Base-by-base conservation (phyloP, 2,888 invertebrate genomes). In the Fabriciana adippe region DNA sequence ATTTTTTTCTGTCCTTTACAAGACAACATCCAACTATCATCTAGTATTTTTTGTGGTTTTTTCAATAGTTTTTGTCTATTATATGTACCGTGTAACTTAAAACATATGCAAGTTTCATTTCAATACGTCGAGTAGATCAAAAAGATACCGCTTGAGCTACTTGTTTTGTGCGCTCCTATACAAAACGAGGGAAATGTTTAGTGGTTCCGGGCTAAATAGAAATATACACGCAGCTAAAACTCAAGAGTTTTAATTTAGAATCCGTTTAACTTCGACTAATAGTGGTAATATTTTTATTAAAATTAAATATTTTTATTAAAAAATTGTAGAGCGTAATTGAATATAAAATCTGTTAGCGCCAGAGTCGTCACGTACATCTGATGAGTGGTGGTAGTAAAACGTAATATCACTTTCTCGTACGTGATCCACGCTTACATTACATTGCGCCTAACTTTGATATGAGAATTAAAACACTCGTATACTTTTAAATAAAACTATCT, bases 321-420 rank as follows among this genome's bases (percentile, higher is more conserved):
- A 51, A n/a, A 77, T 79, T 72, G 76, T 77, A 87, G 89, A 90
- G 81, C 77, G 77, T 86, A 81, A 41, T 41, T 41, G 35, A 11
- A 41, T 87, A 81, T 83, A 85, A 87, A 92, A 92, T 92, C 92
- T 91, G 92, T 90, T 91, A 89, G 89, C 84, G 83, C 83, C 88
- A 88, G 88, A 91, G 89, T 89, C 90, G 91, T 92, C 92, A 91
- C 92, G 92, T 89, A 86, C 92, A 82, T 76, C 86, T 88, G 83
- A 89, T 92, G 92, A 92, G 59, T 47, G 48, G 21, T 92, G 92
- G 92, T 90, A 84, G 85, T 85, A 83, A 86, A 90, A 91, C 90
- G 92, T 92, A 92, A 88, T 90, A 91, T 91, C 91, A 90, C 91
- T 91, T 88, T 88, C 82, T 89, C 75, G 87, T 85, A 91, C 92